These are phyloP conservation scores for Meda fulgida DNA, from an alignment of 2,797 vertebrate genomes.

Conservation along the genomic window DNA sequence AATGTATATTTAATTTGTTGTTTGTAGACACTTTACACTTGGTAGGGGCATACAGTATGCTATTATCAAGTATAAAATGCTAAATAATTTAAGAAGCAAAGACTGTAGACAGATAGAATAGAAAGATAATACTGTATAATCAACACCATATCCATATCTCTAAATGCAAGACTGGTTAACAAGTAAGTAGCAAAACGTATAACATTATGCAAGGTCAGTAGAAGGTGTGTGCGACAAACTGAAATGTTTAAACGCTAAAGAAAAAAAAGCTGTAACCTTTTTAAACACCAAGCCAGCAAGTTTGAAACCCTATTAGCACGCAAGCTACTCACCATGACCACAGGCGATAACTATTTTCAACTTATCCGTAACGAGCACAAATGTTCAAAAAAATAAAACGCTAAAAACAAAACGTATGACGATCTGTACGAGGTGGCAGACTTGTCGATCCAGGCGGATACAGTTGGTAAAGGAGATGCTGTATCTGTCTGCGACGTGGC, in stretches of 20 bases:
- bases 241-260: neutral
- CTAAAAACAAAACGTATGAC: neutral
- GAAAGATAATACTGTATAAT: neutral
- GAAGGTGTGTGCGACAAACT: no score
- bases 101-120: neutral
- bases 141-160: neutral
- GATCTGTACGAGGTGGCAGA: neutral
- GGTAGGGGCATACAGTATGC: neutral
- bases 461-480: neutral
- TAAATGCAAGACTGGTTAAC: neutral
- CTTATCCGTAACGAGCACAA: neutral
- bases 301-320: conserved; percentile 9
- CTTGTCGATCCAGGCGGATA: neutral
- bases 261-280: neutral
- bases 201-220: neutral
- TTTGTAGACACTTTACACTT: neutral
- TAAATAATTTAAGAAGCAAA: neutral
- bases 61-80: neutral
- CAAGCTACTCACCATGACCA: conserved; percentile 44
- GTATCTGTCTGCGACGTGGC: conserved; percentile 42
- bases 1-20: neutral
- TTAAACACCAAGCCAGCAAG: neutral
- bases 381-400: neutral
- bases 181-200: neutral
- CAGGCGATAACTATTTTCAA: neutral